Base-by-base conservation (phyloP, 2,888 invertebrate genomes). In the Caenorhabditis sp. region DNA sequence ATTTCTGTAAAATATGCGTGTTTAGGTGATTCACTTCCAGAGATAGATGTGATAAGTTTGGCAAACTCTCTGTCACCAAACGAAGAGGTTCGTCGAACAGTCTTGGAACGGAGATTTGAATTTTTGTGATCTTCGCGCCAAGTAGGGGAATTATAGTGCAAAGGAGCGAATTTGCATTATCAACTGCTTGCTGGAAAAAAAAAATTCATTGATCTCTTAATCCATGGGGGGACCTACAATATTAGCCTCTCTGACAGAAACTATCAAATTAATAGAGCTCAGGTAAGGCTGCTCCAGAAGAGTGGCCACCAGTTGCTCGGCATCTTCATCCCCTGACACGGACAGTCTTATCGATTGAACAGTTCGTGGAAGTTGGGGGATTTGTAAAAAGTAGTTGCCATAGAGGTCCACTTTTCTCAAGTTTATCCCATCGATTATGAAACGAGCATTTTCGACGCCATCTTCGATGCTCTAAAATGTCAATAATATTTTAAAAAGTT, bases 381-480 rank as follows among this genome's bases (percentile, higher is more conserved):
- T 72, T 10, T 68, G 56, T 20, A 72, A 61, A 65, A 87, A 87
- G 65, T 79, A 87, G 70, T 87, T 87, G 62, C 82, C 85, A 63
- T 86, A 86, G 26, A 87, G 66, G 60, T 87, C 87, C 49, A 87
- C 77, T 25, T 84, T 82, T 38, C 76, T 71, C 23, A 87, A 70
- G 25, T 80, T 77, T 20, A 67, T 68, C 1, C 80, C 80, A 59
- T 80, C 80, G 10, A 80, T 78, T 38, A 68, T 59, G 38, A 64
- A 76, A 12, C 61, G 68, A 38, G 23, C 56, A 63, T 65, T 72
- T 50, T 72, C 72, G 10, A 71, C 64, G 20, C 49, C 59, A 36
- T 69, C 71, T 50, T 71, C 72, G 14, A 73, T 63, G 53, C 58
- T 73, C 72, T 73, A 52, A 64, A 12, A 20, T 38, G n/a, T n/a